Evolutionary conservation across 2,113 vertebrate genomes (phyloP), one percentile per base, ranked within the genome.

Genomic region (Nyctereutes procyonoides): DNA sequence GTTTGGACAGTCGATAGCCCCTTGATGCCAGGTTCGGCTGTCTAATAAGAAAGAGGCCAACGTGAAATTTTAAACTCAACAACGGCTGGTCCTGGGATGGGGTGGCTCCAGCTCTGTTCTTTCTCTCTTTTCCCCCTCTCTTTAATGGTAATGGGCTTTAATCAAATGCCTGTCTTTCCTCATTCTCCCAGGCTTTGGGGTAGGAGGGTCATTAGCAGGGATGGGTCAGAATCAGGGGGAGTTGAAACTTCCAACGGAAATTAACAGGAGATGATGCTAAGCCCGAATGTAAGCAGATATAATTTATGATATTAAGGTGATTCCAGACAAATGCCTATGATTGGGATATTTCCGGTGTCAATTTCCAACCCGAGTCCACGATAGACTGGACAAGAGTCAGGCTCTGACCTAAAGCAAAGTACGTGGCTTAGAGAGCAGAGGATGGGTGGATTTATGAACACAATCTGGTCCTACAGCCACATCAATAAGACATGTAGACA

Each of bases 1-100:
- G 97, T 99, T 99, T 99, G 98, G 98, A 99, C 98, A 99, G 98
- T 97, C 35, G 98, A 99, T 99, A 98, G 98, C 98, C 98, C 98
- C 98, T 98, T 92, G 98, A 98, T 99, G 98, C 98, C 98, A 98
- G 98, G 93, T 97, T 98, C 97, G 95, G 82, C 96, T 96, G 98
- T 98, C 97, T 98, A 98, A 96, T 95, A 98, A 98, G 97, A 99
- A 98, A 98, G 98, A 98, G 98, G 98, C 98, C 98, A 98, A 56
- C 0, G 0, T 97, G 99, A 99, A 99, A 99, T 93, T 93, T 97
- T 98, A 99, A 98, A 98, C 98, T 90, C 83, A 98, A 74, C 30
- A 87, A 58, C 94, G 89, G 93, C 94, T 98, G 58, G 92, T 96
- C 65, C 30, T 90, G 71, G 97, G 96, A 91, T 96, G 90, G 98